Conservation (phyloP, 2,888 invertebrate genomes). For the Spodoptera littoralis region DNA sequence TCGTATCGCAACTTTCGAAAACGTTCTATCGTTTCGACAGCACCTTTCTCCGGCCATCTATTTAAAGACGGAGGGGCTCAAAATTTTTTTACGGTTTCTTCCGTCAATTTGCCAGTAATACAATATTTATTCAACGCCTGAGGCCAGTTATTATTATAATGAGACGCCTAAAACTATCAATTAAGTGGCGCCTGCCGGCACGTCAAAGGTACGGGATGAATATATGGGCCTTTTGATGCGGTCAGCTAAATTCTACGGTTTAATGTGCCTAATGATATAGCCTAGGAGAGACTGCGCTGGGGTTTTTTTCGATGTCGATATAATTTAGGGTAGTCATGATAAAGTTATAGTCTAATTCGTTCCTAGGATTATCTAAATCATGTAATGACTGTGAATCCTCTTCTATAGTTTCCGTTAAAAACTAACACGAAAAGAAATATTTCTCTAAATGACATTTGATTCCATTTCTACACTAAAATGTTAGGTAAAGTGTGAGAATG, state of each 20-base stretch:
- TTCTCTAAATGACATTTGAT: too few relatives aligned
- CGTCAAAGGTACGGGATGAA: conserved; percentile 64
- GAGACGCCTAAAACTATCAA: conserved; percentile 80
- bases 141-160: conserved; percentile 79
- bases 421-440: too few relatives aligned
- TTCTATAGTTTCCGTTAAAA: too few relatives aligned
- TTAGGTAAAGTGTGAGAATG: too few relatives aligned
- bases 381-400: too few relatives aligned
- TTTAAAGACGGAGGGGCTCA: conserved; percentile 48
- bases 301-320: conserved; percentile 17
- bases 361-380: too few relatives aligned
- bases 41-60: conserved; percentile 43
- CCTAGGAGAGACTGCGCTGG: conserved; percentile 38
- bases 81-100: conserved; percentile 70
- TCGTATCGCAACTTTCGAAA: conserved; percentile 9
- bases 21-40: conserved; percentile 20
- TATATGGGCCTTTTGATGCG: conserved; percentile 69
- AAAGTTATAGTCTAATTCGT: too few relatives aligned
- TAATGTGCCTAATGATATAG: conserved; percentile 59
- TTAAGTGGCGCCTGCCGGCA: conserved; percentile 81
- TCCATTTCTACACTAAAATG: too few relatives aligned
- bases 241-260: conserved; percentile 49
- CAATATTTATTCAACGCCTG: conserved; percentile 82
- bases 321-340: too few relatives aligned
- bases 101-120: conserved; percentile 84